phyloP scores from a whole-genome alignment of 2,113 vertebrate species.

The Synodontis membranacea region DNA sequence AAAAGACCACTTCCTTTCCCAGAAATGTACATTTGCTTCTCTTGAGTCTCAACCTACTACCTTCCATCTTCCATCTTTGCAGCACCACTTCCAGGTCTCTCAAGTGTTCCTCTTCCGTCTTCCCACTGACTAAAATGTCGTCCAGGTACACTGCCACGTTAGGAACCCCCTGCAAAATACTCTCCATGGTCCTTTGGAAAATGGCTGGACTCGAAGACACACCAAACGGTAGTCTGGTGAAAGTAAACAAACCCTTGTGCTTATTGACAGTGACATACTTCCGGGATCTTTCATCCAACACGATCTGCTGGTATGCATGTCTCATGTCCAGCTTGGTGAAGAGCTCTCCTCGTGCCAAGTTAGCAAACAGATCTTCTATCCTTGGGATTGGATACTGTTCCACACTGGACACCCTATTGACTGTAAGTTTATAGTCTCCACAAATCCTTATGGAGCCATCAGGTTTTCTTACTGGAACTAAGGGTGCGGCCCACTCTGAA shows the following conservation, averaged over 20 bases:
- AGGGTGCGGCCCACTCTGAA: constrained; percentile 39
- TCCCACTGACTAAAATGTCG: constrained; percentile 35
- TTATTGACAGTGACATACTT: constrained; percentile 40
- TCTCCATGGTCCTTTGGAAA: neutral
- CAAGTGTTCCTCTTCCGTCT: constrained; percentile 10
- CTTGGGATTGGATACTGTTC: constrained; percentile 11
- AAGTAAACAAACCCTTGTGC: constrained; percentile 34
- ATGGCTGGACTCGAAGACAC: constrained; percentile 29
- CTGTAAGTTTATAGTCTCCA: constrained; percentile 43
- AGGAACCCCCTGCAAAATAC: neutral
- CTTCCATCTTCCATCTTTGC: neutral
- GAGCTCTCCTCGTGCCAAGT: neutral
- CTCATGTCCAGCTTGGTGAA: constrained; percentile 4
- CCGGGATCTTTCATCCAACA: constrained; percentile 35
- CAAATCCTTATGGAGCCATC: neutral
- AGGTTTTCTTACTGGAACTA: constrained; percentile 14
- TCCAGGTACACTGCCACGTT: constrained; percentile 34
- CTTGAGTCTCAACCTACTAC: neutral
- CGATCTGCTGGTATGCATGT: constrained; percentile 45
- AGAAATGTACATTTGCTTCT: neutral
- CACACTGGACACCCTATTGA: neutral
- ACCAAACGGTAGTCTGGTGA: constrained; percentile 26
- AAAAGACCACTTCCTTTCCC: constrained; percentile 14
- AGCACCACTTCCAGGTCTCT: constrained; percentile 2
- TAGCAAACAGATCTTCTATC: constrained; percentile 1